Evolutionary conservation across 2,888 invertebrate genomes (phyloP).

Genomic region (Polymixis lichenea): DNA sequence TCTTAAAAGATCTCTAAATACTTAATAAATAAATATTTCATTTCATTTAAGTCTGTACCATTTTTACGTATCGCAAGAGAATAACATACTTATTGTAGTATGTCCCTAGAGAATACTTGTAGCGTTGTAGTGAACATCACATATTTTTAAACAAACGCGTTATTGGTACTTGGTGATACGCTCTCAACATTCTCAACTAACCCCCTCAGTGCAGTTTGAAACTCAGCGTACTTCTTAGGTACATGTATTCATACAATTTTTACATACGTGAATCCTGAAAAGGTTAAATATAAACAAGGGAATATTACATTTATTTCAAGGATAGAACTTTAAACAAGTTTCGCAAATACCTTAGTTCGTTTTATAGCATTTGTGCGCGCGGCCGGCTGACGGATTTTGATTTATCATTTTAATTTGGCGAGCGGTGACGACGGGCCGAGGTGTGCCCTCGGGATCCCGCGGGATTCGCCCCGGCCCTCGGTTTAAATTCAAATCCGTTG

Average conservation of each 20-base stretch:
- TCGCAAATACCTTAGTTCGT: slow-evolving; percentile 67
- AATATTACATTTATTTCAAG: slow-evolving; percentile 63
- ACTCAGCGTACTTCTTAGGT: slow-evolving; percentile 37
- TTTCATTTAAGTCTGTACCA: not conserved
- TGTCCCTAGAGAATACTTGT: slow-evolving; percentile 37
- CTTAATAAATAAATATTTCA: no score
- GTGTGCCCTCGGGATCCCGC: slow-evolving; percentile 78
- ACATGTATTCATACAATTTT: slow-evolving; percentile 37
- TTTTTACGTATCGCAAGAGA: slow-evolving; percentile 7
- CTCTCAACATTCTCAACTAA: slow-evolving; percentile 40
- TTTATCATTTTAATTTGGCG: slow-evolving; percentile 89
- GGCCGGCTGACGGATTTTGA: slow-evolving; percentile 85
- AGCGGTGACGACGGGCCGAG: slow-evolving; percentile 82
- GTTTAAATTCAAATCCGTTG: slow-evolving; percentile 83
- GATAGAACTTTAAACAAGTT: slow-evolving; percentile 69
- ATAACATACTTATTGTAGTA: slow-evolving; percentile 38
- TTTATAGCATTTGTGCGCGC: slow-evolving; percentile 69
- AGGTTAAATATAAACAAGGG: slow-evolving; percentile 59
- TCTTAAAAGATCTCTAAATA: no score
- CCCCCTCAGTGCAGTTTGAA: slow-evolving; percentile 49
- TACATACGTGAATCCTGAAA: slow-evolving; percentile 19
- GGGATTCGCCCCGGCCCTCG: slow-evolving; percentile 77
- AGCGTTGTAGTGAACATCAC: slow-evolving; percentile 45
- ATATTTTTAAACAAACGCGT: slow-evolving; percentile 56
- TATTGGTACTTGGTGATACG: slow-evolving; percentile 47